phyloP scores from a whole-genome alignment of 2,113 vertebrate species.

The Lophura nycthemera region DNA sequence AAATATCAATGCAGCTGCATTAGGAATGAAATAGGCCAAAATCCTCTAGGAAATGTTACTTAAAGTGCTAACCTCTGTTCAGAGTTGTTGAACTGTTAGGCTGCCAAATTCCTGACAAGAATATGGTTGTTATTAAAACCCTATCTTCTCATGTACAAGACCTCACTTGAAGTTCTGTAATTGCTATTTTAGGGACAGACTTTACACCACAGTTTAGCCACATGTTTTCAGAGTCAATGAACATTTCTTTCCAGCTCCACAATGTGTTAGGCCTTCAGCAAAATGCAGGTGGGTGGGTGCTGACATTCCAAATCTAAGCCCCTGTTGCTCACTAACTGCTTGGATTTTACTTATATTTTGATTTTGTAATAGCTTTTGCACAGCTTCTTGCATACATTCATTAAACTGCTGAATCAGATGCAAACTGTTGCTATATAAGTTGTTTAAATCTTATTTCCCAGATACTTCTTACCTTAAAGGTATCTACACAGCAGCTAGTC shows the following conservation, averaged over 20 bases:
- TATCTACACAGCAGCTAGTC: not conserved
- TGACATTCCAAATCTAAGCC: slow-evolving; percentile 40
- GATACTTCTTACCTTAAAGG: not conserved
- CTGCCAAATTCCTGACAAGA: not conserved
- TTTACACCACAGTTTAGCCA: slow-evolving; percentile 10
- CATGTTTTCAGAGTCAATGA: not conserved
- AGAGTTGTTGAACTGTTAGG: not conserved
- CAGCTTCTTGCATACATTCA: not conserved
- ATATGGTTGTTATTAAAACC: not conserved
- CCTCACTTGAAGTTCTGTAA: slow-evolving; percentile 12
- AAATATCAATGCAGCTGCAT: not conserved
- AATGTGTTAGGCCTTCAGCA: not conserved
- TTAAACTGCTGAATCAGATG: not conserved
- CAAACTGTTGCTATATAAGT: not conserved
- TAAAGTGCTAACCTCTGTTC: not conserved
- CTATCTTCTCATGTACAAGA: slow-evolving; percentile 30
- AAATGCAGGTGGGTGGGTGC: slow-evolving; percentile 38
- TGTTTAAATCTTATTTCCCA: not conserved
- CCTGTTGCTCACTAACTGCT: not conserved
- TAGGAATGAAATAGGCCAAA: slow-evolving; percentile 17
- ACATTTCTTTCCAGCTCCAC: not conserved
- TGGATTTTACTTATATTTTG: slow-evolving; percentile 55
- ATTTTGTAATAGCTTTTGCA: slow-evolving; percentile 45
- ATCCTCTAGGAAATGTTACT: slow-evolving; percentile 36
- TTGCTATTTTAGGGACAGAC: slow-evolving; percentile 14